Percentiles rank a stretch among this genome's conserved stretches.
phyloP scores from a whole-genome alignment of 2,113 vertebrate species.

The Colinus virginianus region DNA sequence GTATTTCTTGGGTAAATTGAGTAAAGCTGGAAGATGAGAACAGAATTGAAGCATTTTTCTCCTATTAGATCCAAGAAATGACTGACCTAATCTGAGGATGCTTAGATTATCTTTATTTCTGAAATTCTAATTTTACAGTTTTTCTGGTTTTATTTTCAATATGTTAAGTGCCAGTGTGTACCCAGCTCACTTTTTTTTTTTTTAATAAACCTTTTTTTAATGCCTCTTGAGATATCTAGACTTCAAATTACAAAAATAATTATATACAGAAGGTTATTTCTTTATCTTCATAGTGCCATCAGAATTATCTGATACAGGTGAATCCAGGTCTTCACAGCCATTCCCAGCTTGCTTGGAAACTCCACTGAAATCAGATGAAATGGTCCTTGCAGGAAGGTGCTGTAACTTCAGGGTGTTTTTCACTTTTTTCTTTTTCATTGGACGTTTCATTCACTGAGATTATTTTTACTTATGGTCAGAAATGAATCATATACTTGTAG shows the following conservation, averaged over 20 bases:
- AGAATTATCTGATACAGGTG: conserved; percentile 9
- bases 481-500: neutral
- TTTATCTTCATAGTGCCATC: conserved; percentile 12
- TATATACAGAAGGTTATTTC: neutral
- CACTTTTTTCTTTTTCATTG: neutral
- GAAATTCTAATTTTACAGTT: neutral
- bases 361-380: neutral
- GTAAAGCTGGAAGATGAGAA: neutral
- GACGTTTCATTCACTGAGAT: neutral
- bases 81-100: neutral
- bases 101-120: neutral
- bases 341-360: neutral
- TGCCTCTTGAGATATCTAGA: neutral
- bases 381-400: neutral
- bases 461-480: neutral
- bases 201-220: neutral
- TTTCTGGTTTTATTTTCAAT: neutral
- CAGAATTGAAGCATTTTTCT: neutral
- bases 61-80: neutral
- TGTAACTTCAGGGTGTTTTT: neutral
- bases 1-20: conserved; percentile 7
- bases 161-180: neutral
- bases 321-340: neutral
- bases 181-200: neutral
- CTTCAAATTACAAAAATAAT: neutral